These are phyloP conservation scores for Epicauta chinensis DNA, from an alignment of 1,140 invertebrate species.

Conservation along the genomic window DNA sequence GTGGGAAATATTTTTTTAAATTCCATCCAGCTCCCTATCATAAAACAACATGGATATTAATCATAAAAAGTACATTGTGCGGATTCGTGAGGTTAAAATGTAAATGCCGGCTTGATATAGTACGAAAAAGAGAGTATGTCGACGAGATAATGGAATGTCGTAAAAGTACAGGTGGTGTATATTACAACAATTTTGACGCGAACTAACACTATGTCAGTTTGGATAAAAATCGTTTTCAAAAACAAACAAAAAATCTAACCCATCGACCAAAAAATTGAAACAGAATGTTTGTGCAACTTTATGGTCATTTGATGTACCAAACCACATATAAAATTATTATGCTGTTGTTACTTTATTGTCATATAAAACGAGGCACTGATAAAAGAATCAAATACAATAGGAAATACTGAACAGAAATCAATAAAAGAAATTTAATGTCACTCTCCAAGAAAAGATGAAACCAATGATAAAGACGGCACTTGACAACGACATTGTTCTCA, in stretches of 20 bases:
- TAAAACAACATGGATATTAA: slow-evolving; percentile 1
- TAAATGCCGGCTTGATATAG: slow-evolving; percentile 11
- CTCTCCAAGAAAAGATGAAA: neutral
- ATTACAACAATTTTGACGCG: slow-evolving; percentile 16
- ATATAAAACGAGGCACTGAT: neutral
- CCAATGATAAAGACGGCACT: too few species aligned
- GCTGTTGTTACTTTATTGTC: neutral
- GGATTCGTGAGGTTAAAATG: slow-evolving; percentile 16
- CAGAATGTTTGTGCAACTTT: neutral
- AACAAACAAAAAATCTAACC: too few species aligned
- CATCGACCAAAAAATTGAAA: too few species aligned
- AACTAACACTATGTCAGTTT: slow-evolving; percentile 7
- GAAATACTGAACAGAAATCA: neutral
- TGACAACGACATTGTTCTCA: too few species aligned
- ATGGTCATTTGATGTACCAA: neutral
- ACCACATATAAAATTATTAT: neutral
- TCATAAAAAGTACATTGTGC: slow-evolving; percentile 14
- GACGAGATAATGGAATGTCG: neutral
- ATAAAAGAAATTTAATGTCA: neutral
- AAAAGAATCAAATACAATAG: neutral
- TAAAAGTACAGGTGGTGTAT: slow-evolving; percentile 22
- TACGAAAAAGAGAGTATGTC: slow-evolving; percentile 2
- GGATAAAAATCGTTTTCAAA: slow-evolving; percentile 23
- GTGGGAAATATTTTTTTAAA: too few species aligned
- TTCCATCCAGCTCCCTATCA: too few species aligned